Conservation (phyloP, 64 coral and sea anemone genomes). For the Porites lutea region DNA sequence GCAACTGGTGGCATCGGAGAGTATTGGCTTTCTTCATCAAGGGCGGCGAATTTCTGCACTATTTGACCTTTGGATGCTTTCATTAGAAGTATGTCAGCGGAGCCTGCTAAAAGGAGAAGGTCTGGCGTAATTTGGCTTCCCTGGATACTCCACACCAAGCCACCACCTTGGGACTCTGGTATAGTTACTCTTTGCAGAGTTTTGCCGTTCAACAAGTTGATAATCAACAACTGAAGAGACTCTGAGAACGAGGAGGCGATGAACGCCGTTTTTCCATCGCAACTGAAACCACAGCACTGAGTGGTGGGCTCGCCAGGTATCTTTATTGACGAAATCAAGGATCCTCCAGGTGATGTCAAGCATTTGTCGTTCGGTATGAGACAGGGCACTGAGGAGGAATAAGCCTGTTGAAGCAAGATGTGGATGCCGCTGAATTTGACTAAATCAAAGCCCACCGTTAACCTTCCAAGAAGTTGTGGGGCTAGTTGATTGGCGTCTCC, state of each 20-base stretch:
- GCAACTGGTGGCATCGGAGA: constrained; percentile 65
- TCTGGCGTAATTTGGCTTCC: constrained; percentile 37
- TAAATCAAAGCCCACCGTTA: background rate
- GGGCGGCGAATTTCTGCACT: constrained; percentile 23
- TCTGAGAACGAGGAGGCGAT: constrained; percentile 3
- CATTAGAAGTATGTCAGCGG: constrained; percentile 45
- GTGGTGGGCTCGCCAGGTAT: background rate
- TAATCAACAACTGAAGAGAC: constrained; percentile 15
- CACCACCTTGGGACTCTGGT: constrained; percentile 41
- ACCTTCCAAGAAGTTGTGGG: constrained; percentile 86
- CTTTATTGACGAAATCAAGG: constrained; percentile 28
- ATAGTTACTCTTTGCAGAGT: constrained; percentile 30
- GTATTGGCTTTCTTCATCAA: constrained; percentile 41
- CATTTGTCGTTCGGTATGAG: constrained; percentile 52
- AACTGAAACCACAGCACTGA: constrained; percentile 67
- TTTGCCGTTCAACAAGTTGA: constrained; percentile 53
- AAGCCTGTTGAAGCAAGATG: constrained; percentile 27
- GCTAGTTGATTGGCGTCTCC: constrained; percentile 77
- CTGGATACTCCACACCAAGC: constrained; percentile 23
- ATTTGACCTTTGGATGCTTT: constrained; percentile 34
- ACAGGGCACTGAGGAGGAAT: constrained; percentile 40
- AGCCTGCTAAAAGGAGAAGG: constrained; percentile 44
- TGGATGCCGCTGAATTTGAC: constrained; percentile 10
- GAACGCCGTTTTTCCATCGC: constrained; percentile 63
- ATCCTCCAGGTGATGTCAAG: constrained; percentile 46